These are phyloP conservation scores for Rhabdomys dilectus DNA, from an alignment of 2,113 vertebrate genomes.

Conservation along the genomic window DNA sequence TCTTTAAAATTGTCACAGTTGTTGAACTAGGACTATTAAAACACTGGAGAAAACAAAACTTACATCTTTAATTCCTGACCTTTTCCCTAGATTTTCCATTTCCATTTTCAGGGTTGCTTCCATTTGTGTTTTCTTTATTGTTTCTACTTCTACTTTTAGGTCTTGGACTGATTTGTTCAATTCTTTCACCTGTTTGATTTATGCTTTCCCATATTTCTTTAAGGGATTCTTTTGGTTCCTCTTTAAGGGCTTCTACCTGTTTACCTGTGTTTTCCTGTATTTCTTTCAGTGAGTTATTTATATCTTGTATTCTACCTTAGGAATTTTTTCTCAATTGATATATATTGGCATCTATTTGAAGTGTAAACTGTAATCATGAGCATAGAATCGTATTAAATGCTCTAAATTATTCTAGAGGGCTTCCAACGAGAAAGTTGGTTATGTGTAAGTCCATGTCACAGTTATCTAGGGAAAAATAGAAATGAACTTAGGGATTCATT, in stretches of 20 bases:
- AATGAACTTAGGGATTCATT: fast-evolving
- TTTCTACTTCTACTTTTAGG: no score
- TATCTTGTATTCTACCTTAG: background rate
- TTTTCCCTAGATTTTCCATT: no score
- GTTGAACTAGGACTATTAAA: background rate
- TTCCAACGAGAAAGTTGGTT: background rate
- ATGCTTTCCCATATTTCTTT: no score
- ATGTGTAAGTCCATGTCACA: background rate
- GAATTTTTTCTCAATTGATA: background rate
- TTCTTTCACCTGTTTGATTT: no score
- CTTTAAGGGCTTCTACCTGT: no score
- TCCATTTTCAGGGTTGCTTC: no score
- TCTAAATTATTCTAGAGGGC: background rate
- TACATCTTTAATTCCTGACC: no score
- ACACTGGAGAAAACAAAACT: background rate
- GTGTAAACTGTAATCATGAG: background rate
- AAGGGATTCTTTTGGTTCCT: no score
- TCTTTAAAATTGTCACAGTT: background rate
- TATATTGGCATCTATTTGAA: background rate
- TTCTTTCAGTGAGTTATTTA: no score
- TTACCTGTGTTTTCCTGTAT: no score
- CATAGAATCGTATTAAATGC: background rate
- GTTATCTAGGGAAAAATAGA: background rate
- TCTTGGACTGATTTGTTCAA: no score
- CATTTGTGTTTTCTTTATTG: no score